Base-by-base conservation (phyloP, 2,113 vertebrate genomes). In the Pungitius pungitius region DNA sequence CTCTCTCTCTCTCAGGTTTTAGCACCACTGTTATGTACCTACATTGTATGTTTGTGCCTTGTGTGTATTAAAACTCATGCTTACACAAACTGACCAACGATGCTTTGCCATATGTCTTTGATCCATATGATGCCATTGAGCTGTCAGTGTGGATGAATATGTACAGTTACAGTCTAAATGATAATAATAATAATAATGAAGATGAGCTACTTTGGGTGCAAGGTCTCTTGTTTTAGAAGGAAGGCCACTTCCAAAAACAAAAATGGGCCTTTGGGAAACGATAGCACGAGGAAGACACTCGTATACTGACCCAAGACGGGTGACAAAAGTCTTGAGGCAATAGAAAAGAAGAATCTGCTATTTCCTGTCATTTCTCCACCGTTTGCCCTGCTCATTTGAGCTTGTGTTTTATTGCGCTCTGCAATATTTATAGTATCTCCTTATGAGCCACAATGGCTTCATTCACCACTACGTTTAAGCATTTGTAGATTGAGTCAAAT, bases 241-340 rank as follows among this genome's bases (percentile, higher is more conserved):
- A 78, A 87, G 83, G 80, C 73, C 43, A 78, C 85, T 59, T 62
- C 74, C 22, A 30, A 57, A 73, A 66, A 37, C 59, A 62, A 30
- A 35, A 67, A 74, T 55, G 55, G 80, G 77, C 80, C 86, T 54
- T 77, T 55, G 35, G 55, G 69, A 86, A 76, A 45, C 62, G 65
- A 80, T 76, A 70, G 74, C 68, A 82, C 14, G 10, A 62, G 49
- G 27, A 78, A 64, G 64, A 71, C 67, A 49, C 67, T 42, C 24
- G 12, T 49, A 40, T 47, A 75, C 39, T 43, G 64, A 79, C 42
- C 70, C 17, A 13, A 42, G 60, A 83, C 72, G 24, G 47, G 64
- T 73, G 39, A 60, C 63, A 73, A 35, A 74, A 39, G 52, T 62
- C 58, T 68, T 40, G 27, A 27, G 42, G 74, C 45, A 43, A 65